Evolutionary conservation across 2,113 vertebrate species (phyloP), one percentile per base, ranked within the genome.

Genomic region (Archocentrus centrarchus): DNA sequence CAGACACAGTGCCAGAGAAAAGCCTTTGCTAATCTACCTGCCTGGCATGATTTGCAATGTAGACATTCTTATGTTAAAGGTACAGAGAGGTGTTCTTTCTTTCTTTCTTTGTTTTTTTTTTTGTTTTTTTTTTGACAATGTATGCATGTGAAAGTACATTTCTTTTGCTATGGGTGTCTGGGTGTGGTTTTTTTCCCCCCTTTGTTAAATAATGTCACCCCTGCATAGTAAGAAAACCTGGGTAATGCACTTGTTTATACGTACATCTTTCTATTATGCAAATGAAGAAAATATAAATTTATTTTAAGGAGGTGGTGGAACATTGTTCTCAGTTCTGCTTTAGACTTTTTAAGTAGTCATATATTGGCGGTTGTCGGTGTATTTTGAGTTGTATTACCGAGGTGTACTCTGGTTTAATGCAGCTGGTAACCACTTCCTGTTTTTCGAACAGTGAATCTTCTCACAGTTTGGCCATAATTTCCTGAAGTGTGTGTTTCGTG

Each of bases 401-500:
- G 89, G 86, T 91, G 85, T 82, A 64, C 81, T 89, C 89, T 90
- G 89, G 91, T 91, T 93, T 86, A 86, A 88, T 92, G 89, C 93
- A 94, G 90, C 91, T 94, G 92, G 79, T 90, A 92, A 94, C 93
- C 93, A 92, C 93, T 94, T 95, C 94, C 93, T 94, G 93, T 94
- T 93, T 93, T 94, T 93, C 82, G 78, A 93, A 93, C 88, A 92
- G 92, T 89, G 93, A 93, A 95, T 94, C 93, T 92, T 95, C 92
- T 95, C 92, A 94, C 93, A 93, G 94, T 95, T 95, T 91, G 91
- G 91, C 91, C 91, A 94, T 88, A 75, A 35, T 94, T 95, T 94
- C 93, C 92, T 95, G 92, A 92, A 90, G 88, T 91, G 90, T 84
- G 89, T 94, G 84, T 90, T 89, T 89, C 44, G 83, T 79, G 87